Percentiles rank a stretch among this genome's conserved stretches.
phyloP scores from a whole-genome alignment of 1,140 invertebrate species.

The Chlorops oryzae region DNA sequence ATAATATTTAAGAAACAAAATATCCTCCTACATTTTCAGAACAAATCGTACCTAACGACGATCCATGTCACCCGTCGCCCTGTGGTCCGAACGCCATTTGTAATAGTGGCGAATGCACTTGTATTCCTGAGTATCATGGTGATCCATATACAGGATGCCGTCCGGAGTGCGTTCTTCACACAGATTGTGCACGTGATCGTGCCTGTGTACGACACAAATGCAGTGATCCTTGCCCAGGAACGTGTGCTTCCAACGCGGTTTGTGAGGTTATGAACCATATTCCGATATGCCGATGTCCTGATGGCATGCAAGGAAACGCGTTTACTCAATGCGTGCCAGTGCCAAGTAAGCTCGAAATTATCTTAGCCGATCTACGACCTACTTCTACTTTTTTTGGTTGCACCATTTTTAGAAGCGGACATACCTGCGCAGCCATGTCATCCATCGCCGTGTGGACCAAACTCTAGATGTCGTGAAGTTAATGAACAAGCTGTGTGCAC shows the following conservation, averaged over 20 bases:
- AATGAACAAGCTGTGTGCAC: conserved; percentile 61
- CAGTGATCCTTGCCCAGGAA: conserved; percentile 66
- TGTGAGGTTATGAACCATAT: conserved; percentile 76
- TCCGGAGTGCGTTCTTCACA: conserved; percentile 77
- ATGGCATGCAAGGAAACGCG: conserved; percentile 68
- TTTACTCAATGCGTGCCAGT: conserved; percentile 61
- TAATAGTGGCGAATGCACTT: conserved; percentile 34
- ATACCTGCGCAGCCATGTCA: conserved; percentile 53
- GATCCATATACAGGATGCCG: conserved; percentile 64
- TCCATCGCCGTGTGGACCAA: conserved; percentile 62
- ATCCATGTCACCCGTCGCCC: conserved; percentile 69
- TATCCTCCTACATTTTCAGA: conserved; percentile 16
- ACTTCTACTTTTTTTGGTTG: too few relatives aligned
- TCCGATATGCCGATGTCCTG: conserved; percentile 65
- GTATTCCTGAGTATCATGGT: conserved; percentile 56
- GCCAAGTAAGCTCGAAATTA: conserved; percentile 52
- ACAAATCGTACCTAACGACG: conserved; percentile 27
- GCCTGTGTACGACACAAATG: conserved; percentile 71
- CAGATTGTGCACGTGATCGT: conserved; percentile 67
- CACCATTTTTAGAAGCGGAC: conserved; percentile 36
- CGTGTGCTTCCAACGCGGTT: conserved; percentile 64
- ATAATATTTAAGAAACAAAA: conserved; percentile 14
- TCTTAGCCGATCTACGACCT: conserved; percentile 55
- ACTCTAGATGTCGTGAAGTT: conserved; percentile 64
- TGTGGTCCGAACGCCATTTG: conserved; percentile 57